Evolutionary conservation across 1,140 invertebrate species (phyloP).

Genomic region (Achatina immaculata): DNA sequence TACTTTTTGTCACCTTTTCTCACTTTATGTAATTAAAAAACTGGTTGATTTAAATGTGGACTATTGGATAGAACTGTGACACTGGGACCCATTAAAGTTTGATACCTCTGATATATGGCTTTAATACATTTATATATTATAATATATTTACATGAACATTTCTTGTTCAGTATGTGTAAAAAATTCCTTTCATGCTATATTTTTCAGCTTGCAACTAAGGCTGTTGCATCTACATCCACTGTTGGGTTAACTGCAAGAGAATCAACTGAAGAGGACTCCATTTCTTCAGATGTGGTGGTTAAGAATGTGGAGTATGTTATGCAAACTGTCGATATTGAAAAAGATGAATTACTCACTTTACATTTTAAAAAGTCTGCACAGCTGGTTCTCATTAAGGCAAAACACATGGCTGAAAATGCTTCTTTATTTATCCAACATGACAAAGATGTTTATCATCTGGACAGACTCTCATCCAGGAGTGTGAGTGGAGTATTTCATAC

Average conservation of each 20-base stretch:
- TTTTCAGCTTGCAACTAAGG: constrained; percentile 36
- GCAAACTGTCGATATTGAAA: constrained; percentile 24
- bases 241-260: neutral
- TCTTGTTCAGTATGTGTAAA: no score
- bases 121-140: neutral
- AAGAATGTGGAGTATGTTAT: constrained; percentile 12
- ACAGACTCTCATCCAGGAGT: constrained; percentile 26
- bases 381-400: constrained; percentile 36
- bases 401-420: constrained; percentile 22
- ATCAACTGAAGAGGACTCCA: neutral
- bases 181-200: no score
- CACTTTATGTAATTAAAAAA: no score
- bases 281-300: neutral
- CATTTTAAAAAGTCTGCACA: constrained; percentile 30
- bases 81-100: no score
- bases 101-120: no score
- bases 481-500: constrained; percentile 10
- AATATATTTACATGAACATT: neutral
- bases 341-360: constrained; percentile 29
- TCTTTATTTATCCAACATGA: constrained; percentile 31
- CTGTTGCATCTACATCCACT: constrained; percentile 17
- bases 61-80: no score
- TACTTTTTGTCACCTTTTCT: no score
- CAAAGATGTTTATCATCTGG: constrained; percentile 22
- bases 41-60: no score